Conservation (phyloP, 2,888 invertebrate species). For the Hecatera dysodea region DNA sequence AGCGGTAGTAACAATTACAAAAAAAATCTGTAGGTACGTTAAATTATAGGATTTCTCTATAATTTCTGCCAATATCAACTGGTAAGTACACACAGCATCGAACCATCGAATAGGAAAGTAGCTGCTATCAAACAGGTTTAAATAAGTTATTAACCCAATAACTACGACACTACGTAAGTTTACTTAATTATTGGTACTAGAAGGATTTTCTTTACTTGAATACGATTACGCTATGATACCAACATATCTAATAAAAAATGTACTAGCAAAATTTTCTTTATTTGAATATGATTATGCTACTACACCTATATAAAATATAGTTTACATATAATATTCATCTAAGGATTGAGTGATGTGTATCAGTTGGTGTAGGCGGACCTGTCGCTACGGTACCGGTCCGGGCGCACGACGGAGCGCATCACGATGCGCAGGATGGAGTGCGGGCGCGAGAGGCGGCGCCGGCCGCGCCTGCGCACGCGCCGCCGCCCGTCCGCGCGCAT, state of each 20-base stretch:
- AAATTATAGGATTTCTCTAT: background rate
- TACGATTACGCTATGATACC: background rate
- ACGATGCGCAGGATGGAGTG: slow-evolving; percentile 1
- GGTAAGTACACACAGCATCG: background rate
- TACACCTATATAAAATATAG: background rate
- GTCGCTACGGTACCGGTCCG: too few relatives aligned
- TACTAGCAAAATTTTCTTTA: too few relatives aligned
- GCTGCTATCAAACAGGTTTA: background rate
- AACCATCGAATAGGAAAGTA: background rate
- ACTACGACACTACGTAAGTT: background rate
- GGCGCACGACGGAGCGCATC: background rate
- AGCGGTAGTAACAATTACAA: too few relatives aligned
- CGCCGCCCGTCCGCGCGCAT: slow-evolving; percentile 48
- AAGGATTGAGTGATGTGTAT: background rate
- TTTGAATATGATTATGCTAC: too few relatives aligned
- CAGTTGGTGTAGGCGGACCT: background rate
- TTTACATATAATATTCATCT: background rate
- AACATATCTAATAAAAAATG: too few relatives aligned
- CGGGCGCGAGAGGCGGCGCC: rapidly evolving
- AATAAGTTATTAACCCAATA: background rate
- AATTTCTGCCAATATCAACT: background rate
- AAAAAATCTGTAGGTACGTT: too few relatives aligned
- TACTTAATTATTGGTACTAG: background rate
- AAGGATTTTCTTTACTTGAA: slow-evolving; percentile 2
- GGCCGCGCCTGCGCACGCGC: background rate